Percentiles rank a stretch among this genome's conserved stretches.
Evolutionary conservation across 2,797 vertebrate species (phyloP).

Genomic region (Astyanax mexicanus): DNA sequence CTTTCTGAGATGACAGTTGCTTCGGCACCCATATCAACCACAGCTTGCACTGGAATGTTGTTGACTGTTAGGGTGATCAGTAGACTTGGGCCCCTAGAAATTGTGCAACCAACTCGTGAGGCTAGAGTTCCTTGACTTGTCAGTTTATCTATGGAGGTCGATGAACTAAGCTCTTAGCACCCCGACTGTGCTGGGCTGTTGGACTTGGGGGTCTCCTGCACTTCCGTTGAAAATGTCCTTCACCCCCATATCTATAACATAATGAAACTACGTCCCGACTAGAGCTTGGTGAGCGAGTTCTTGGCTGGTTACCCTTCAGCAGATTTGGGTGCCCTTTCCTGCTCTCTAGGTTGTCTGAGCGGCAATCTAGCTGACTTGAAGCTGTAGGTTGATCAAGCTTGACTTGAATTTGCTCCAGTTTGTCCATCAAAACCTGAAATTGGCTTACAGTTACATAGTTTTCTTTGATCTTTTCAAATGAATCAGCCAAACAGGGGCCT

Average conservation of each 20-base stretch:
- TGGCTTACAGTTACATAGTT: neutral
- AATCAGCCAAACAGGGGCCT: neutral
- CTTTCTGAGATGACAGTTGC: too few relatives aligned
- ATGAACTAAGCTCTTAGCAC: neutral
- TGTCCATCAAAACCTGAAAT: too few relatives aligned
- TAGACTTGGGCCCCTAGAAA: neutral
- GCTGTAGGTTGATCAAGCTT: conserved; percentile 5
- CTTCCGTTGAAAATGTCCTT: too few relatives aligned
- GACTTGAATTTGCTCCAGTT: conserved; percentile 30
- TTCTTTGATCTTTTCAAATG: neutral
- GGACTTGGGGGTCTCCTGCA: too few relatives aligned
- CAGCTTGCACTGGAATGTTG: too few relatives aligned
- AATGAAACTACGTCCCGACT: neutral
- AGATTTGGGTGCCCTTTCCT: neutral
- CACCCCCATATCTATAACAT: conserved; percentile 1
- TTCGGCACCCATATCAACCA: too few relatives aligned
- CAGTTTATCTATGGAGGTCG: neutral
- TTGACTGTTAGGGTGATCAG: too few relatives aligned
- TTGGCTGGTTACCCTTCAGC: neutral
- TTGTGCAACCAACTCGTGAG: neutral
- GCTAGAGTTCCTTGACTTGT: neutral
- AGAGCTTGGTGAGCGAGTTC: neutral
- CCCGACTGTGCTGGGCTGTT: too few relatives aligned
- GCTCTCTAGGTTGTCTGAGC: too few relatives aligned
- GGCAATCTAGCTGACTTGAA: neutral